These are phyloP conservation scores for Archocentrus centrarchus DNA, from an alignment of 2,113 vertebrate species.

Conservation along the genomic window DNA sequence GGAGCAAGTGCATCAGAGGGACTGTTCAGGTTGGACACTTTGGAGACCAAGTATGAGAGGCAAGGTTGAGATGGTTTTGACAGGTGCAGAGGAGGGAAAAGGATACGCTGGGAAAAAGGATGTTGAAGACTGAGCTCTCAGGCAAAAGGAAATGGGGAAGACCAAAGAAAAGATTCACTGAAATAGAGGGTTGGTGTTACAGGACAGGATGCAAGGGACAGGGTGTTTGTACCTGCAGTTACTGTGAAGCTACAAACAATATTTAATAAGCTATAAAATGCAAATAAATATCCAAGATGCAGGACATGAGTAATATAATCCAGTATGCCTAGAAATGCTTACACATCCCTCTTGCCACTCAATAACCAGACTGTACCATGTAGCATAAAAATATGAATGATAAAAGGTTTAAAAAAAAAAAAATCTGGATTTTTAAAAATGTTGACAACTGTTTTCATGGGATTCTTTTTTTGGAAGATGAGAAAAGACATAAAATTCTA, in stretches of 20 bases:
- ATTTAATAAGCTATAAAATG: not conserved
- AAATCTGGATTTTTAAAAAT: not conserved
- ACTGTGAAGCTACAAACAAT: not conserved
- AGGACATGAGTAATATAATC: not conserved
- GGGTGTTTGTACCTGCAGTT: not conserved
- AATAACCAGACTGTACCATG: not conserved
- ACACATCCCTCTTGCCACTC: not conserved
- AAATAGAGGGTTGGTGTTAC: not conserved
- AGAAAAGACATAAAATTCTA: not conserved
- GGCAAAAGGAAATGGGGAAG: not conserved
- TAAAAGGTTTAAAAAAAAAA: not conserved
- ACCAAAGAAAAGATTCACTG: not conserved
- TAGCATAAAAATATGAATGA: not conserved
- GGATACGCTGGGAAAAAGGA: not conserved
- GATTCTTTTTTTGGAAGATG: not conserved
- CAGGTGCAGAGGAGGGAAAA: not conserved
- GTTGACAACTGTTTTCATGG: not conserved
- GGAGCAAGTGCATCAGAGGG: not conserved
- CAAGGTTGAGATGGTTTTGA: not conserved
- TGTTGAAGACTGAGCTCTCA: not conserved
- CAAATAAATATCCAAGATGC: not conserved
- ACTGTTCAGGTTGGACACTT: not conserved
- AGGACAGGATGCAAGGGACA: not conserved
- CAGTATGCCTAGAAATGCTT: too few relatives aligned
- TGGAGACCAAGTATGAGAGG: not conserved